A percentile compares a stretch with the other conserved stretches of the same genome.
These are phyloP conservation scores for Geodia barretti DNA, from an alignment of 37 sponge, comb jelly and placozoan genomes.

Conservation along the genomic window DNA sequence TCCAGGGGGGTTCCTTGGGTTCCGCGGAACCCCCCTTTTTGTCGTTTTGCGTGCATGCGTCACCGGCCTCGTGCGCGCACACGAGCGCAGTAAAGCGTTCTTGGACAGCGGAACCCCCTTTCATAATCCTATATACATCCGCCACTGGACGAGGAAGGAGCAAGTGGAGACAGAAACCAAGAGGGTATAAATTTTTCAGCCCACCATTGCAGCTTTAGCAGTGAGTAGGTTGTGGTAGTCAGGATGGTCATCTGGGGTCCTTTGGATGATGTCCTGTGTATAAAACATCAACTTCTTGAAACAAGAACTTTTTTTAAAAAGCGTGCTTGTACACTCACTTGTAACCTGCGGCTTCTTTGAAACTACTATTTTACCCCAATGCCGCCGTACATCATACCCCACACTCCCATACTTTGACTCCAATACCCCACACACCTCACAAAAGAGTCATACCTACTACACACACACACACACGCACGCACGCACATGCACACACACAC, in stretches of 20 bases:
- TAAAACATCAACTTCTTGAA: neutral
- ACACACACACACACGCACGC: neutral
- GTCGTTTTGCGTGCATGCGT: no score
- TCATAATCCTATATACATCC: no score
- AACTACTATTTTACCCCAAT: no score
- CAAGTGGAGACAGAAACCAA: neutral
- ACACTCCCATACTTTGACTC: neutral
- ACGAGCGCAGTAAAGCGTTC: no score
- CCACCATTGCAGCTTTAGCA: constrained; percentile 65
- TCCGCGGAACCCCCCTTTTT: no score
- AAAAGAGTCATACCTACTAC: neutral
- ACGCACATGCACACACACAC: neutral
- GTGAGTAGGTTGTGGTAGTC: constrained; percentile 65
- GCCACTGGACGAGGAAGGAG: neutral
- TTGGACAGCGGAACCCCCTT: no score
- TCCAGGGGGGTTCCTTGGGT: no score
- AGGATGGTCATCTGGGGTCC: constrained; percentile 64
- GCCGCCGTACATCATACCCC: no score
- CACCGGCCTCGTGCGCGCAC: no score
- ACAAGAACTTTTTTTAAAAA: no score
- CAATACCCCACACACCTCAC: neutral
- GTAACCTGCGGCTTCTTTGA: no score
- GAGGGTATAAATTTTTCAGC: neutral
- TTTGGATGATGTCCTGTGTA: constrained; percentile 68
- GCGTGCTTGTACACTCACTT: no score